These are phyloP conservation scores for Trisateles emortualis DNA, from an alignment of 2,888 invertebrate species.

Conservation along the genomic window DNA sequence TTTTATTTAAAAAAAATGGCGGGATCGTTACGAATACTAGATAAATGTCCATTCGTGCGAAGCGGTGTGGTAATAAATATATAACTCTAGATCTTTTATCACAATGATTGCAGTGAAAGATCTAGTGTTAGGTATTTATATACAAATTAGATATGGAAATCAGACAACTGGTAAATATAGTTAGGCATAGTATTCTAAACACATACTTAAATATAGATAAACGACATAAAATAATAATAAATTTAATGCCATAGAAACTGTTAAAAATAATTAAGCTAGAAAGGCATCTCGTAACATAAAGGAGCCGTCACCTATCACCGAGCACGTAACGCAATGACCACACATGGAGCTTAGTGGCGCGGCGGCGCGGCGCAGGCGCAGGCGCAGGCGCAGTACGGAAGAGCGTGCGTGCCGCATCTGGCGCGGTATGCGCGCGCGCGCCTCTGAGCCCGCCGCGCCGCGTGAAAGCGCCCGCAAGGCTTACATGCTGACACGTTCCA, in stretches of 20 bases:
- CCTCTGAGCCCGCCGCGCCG: constrained; percentile 7
- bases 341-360: constrained; percentile 33
- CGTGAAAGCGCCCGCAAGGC: constrained; percentile 13
- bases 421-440: constrained; percentile 46
- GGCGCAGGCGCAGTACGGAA: constrained; percentile 36
- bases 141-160: no score
- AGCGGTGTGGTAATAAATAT: no score
- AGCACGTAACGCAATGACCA: constrained; percentile 25
- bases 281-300: background rate
- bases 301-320: constrained; percentile 2
- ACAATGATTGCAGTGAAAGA: no score
- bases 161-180: no score
- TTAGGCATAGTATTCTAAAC: no score
- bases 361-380: constrained; percentile 19
- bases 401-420: constrained; percentile 66
- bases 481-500: constrained; percentile 31
- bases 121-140: no score
- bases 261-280: background rate
- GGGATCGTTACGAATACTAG: no score
- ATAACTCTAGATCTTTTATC: no score
- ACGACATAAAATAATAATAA: no score
- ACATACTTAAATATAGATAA: no score
- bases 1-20: no score
- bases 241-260: background rate
- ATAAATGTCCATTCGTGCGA: no score